Conservation (phyloP, 2,797 vertebrate genomes). For the Megaceryle alcyon region DNA sequence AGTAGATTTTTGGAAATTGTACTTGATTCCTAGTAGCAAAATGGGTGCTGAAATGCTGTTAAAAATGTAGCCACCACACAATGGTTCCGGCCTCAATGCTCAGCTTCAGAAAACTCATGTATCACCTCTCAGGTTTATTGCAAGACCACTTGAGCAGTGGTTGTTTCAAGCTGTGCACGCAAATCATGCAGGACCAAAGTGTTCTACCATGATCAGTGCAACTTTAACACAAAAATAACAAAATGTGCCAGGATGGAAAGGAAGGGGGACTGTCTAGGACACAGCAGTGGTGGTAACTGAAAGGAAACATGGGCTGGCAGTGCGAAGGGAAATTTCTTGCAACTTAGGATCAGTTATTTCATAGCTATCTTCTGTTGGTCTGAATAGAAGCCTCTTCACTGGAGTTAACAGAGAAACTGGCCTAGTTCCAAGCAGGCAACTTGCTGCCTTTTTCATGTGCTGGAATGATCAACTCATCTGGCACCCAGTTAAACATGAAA, state of each 20-base stretch:
- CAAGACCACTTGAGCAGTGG: neutral
- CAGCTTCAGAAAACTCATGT: neutral
- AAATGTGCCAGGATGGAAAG: neutral
- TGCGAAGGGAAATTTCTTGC: neutral
- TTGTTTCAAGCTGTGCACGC: neutral
- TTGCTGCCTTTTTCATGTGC: neutral
- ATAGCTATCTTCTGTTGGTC: neutral
- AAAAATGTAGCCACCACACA: neutral
- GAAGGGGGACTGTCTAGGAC: neutral
- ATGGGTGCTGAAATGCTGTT: neutral
- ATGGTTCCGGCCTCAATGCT: neutral
- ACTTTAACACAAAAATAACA: neutral
- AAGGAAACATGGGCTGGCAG: neutral
- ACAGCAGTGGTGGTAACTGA: neutral
- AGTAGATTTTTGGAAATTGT: neutral
- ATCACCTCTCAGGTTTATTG: neutral
- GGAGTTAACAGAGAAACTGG: neutral
- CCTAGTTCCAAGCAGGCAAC: neutral
- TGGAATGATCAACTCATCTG: neutral
- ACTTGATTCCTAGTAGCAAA: neutral
- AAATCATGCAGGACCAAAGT: neutral
- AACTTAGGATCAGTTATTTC: neutral
- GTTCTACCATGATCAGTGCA: fast-evolving
- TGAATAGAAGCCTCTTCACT: neutral
- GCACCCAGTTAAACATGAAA: neutral